Evolutionary conservation across 2,113 vertebrate species (phyloP), one percentile per base, ranked within the genome.

Genomic region (Cephalopholis sonnerati): DNA sequence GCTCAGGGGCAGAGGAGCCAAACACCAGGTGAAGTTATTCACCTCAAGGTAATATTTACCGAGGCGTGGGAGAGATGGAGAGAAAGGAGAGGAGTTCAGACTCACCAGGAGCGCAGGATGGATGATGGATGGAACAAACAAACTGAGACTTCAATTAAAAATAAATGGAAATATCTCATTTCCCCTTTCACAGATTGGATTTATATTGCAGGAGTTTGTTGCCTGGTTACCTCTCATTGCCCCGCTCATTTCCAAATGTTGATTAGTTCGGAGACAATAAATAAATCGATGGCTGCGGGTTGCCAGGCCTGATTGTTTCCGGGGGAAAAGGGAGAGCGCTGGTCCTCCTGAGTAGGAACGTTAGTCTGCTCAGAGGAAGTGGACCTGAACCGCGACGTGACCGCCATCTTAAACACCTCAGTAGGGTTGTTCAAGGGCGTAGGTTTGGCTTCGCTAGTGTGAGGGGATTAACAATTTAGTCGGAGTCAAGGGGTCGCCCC

Each of bases 141-240:
- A 85, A 92, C 72, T 75, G 81, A 81, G 85, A 83, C 74, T 85
- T 89, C 89, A 94, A 94, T 93, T 93, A 93, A 89, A 91, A 91
- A 91, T 67, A 91, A 94, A 96, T 89, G 83, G 88, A 92, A 93
- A 93, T 90, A 87, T 93, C 91, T 93, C 25, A 94, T 95, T 94
- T 95, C 88, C 87, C 80, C 73, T 82, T 75, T 77, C 82, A 63
- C 84, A 93, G 89, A 93, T 91, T 94, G 86, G 90, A 91, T 93
- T 93, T 89, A 85, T 90, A 85, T 91, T 92, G 89, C 86, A 10
- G 0, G 83, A 81, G 86, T 92, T 85, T 83, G 90, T 89, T 91
- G 90, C 89, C 89, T 90, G 87, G 91, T 88, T 90, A 93, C 92
- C 81, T 87, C 81, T 93, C 88, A 88, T 92, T 91, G 88, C 82